Base-by-base conservation (phyloP, 2,113 vertebrate species). In the Thamnaconus septentrionalis region DNA sequence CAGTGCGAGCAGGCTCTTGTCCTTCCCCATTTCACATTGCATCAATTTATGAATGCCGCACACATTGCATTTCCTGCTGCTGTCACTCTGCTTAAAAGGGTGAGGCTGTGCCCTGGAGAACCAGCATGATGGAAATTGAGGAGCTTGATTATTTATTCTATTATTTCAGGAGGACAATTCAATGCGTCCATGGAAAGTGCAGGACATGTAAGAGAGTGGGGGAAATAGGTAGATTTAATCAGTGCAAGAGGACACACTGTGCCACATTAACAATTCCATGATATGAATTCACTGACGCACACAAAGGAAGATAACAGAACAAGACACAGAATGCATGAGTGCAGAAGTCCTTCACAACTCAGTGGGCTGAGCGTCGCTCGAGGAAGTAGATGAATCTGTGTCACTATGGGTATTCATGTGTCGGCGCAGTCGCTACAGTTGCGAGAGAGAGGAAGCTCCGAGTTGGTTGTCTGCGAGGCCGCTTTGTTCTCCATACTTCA, bases 321-420 rank as follows among this genome's bases (percentile, higher is more conserved):
- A 45, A 31, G 51, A 64, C 52, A 64, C 8, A 46, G 31, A 66
- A 41, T 65, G 70, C 61, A 52, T 64, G 66, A 59, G 56, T 65
- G 61, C 49, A 62, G 12, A 69, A 50, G 80, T 77, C 78, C 80
- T 86, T 84, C 74, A 85, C 73, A 75, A 69, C 59, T 80, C 69
- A 74, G 11, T 69, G 79, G 59, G 45, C 69, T 73, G 4, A 48
- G 47, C 1, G 41, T 62, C 5, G 67, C 77, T 86, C 61, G 66
- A 78, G 63, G 68, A 73, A 63, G 55, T 47, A 55, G 63, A 81
- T 59, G 76, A 78, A 45, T 68, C 51, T 57, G 63, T 56, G 64
- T 62, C 4, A 6, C 44, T 0, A 49, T 60, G 59, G 49, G 52
- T 43, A 8, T 61, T 39, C 3, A 42, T 59, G 49, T 66, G 48